Percentiles rank a stretch among this genome's conserved stretches.
These are phyloP conservation scores for Cryptophagus acutangulus DNA, from an alignment of 2,888 invertebrate genomes.

Conservation along the genomic window DNA sequence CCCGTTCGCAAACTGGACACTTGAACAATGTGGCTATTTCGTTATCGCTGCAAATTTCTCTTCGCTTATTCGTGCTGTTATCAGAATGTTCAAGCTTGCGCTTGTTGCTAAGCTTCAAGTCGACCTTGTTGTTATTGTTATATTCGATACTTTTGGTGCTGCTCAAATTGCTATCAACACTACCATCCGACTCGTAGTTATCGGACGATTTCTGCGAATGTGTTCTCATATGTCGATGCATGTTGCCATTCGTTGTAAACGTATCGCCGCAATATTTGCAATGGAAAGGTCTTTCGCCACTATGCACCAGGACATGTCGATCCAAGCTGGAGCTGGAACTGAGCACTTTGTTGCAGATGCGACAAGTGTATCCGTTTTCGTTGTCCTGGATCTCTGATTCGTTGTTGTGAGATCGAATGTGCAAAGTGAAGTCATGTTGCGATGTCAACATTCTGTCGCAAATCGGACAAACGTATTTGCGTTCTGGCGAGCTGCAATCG, in stretches of 20 bases:
- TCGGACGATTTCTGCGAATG: constrained; percentile 54
- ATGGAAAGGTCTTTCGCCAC: constrained; percentile 74
- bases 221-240: constrained; percentile 77
- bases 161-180: constrained; percentile 50
- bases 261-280: constrained; percentile 74
- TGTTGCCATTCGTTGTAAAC: constrained; percentile 81
- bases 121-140: constrained; percentile 45
- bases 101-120: constrained; percentile 39
- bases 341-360: constrained; percentile 64
- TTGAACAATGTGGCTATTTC: constrained; percentile 34
- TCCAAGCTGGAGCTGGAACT: constrained; percentile 76
- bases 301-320: constrained; percentile 74
- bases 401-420: constrained; percentile 63
- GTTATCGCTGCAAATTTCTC: constrained; percentile 28
- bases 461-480: constrained; percentile 58
- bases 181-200: constrained; percentile 59
- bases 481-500: constrained; percentile 50
- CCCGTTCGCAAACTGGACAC: constrained; percentile 62
- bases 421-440: constrained; percentile 64
- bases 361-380: constrained; percentile 56
- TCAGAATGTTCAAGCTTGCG: constrained; percentile 41
- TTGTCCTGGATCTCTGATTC: constrained; percentile 44
- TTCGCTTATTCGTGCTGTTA: constrained; percentile 30
- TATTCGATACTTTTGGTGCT: constrained; percentile 42
- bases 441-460: constrained; percentile 59